Evolutionary conservation across 2,113 vertebrate species (phyloP).

Genomic region (Stegostoma tigrinum): DNA sequence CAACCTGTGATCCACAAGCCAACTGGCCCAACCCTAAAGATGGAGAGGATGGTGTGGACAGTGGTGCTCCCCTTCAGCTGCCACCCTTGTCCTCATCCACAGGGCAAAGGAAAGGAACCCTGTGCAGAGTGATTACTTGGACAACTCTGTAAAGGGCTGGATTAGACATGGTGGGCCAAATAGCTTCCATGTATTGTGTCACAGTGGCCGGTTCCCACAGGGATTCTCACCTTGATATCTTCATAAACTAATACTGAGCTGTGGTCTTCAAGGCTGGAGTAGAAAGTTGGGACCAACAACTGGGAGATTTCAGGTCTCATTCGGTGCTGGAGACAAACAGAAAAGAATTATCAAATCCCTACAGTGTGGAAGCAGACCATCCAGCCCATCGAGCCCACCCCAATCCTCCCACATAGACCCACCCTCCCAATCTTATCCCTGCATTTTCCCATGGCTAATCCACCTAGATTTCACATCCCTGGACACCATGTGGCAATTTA

Average conservation of each 20-base stretch:
- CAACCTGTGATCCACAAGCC: not conserved
- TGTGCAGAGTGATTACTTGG: not conserved
- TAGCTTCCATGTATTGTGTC: not conserved
- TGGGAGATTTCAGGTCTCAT: not conserved
- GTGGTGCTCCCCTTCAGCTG: no score
- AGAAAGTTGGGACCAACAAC: not conserved
- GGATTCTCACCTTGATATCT: not conserved
- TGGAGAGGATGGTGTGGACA: not conserved
- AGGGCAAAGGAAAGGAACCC: not conserved
- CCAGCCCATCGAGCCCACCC: no score
- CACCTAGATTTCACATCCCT: no score
- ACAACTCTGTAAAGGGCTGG: not conserved
- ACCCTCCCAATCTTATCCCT: no score
- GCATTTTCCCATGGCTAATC: no score
- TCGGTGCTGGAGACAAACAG: not conserved
- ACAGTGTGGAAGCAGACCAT: no score
- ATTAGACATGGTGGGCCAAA: not conserved
- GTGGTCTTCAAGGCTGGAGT: not conserved
- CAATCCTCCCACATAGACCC: no score
- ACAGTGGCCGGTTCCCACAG: not conserved
- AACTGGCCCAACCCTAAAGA: not conserved
- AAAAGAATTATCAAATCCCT: not conserved
- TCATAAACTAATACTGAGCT: not conserved
- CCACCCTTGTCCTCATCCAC: no score
- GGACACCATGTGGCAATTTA: no score